Base-by-base conservation (phyloP, 64 coral and sea anemone species). In the Pocillopora damicornis region DNA sequence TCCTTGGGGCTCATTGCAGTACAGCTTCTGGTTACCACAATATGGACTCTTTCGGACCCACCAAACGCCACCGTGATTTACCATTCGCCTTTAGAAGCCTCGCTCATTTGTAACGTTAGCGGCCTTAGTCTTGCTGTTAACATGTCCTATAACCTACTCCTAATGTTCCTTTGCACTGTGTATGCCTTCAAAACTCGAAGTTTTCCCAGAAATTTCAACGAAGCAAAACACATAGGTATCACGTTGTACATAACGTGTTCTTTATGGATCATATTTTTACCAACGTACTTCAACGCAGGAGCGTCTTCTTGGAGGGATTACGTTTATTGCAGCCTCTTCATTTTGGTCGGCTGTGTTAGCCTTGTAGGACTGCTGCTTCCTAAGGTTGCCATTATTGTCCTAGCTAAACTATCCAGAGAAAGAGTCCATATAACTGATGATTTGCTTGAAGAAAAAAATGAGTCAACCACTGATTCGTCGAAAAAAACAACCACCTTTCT, bases 141-240 rank as follows among this genome's bases (percentile, higher is more conserved):
- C 60, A 86, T 95, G 22, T 83, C 74, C 10, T 99, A 99, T 57
- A 99, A 99, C 73, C 17, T 92, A 8, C 71, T 95, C 37, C 69
- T 99, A 0, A 92, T 99, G 77, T 35, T 91, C 14, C 60, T 95
- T 1, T 99, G 97, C 23, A 99, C 97, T 11, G 26, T 99, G 20
- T 99, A 84, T 63, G 97, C 97, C 64, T 99, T 99, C 65, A 95
- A 92, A 76, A 99, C 97, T 30, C 83, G 97, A 6, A 73, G 79
- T 34, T 99, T 95, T 58, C 97, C 97, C 14, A 92, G 93, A 30
- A 99, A 99, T 59, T 99, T 99, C 51, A 99, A 99, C 75, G 97
- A 99, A 84, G 97, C 97, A 59, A 95, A 95, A 45, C 87, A 91
- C 18, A 99, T 99, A 71, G 97, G 90, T 5, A 91, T 99, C 61